These are phyloP conservation scores for Penaeus monodon DNA, from an alignment of 2,888 invertebrate species.

Conservation along the genomic window DNA sequence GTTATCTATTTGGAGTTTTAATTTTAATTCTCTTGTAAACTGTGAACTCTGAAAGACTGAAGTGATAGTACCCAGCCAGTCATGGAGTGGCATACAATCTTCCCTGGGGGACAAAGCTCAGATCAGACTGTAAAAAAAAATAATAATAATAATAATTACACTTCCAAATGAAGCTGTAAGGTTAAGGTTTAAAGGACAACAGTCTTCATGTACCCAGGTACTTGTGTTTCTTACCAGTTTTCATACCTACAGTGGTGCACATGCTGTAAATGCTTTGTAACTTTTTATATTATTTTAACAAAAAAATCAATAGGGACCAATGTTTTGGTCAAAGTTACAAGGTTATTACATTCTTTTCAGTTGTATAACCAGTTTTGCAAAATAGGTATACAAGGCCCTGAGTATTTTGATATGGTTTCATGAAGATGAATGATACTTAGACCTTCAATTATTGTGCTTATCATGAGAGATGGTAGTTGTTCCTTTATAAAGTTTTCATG, in stretches of 20 bases:
- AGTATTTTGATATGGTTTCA: conserved; percentile 27
- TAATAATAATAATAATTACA: too few species aligned
- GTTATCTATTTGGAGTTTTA: background rate
- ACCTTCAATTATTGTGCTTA: conserved; percentile 29
- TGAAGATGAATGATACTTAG: conserved; percentile 25
- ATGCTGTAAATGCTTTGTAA: conserved; percentile 53
- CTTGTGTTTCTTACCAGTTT: conserved; percentile 22
- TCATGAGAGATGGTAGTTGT: conserved; percentile 49
- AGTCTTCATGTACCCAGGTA: conserved; percentile 30
- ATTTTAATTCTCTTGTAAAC: background rate
- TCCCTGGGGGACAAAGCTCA: conserved; percentile 12
- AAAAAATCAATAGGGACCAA: conserved; percentile 49
- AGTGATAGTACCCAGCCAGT: conserved; percentile 9
- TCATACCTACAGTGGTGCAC: conserved; percentile 28
- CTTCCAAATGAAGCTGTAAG: too few species aligned
- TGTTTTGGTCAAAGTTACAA: conserved; percentile 39
- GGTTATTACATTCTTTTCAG: conserved; percentile 26
- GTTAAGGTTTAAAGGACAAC: conserved; percentile 2
- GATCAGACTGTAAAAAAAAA: conserved; percentile 11
- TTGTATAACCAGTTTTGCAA: conserved; percentile 22
- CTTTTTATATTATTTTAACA: conserved; percentile 46
- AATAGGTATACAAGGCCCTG: conserved; percentile 2
- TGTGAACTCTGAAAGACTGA: conserved; percentile 15
- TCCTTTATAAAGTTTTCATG: conserved; percentile 44
- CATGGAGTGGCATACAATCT: background rate